These are phyloP conservation scores for Hypomecis punctinalis DNA, from an alignment of 2,888 invertebrate genomes.

Conservation along the genomic window DNA sequence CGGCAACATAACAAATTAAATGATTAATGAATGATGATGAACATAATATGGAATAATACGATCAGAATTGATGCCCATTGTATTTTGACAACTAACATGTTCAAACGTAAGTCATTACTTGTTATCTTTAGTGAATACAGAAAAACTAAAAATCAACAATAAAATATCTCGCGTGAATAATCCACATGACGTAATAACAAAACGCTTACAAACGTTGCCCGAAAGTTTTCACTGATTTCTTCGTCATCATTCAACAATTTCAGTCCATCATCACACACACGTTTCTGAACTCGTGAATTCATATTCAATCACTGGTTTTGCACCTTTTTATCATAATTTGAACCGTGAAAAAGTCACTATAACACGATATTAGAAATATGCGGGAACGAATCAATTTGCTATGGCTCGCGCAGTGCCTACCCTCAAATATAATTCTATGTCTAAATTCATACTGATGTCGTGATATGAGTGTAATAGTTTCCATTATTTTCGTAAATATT, in stretches of 20 bases:
- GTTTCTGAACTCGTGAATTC: slow-evolving; percentile 38
- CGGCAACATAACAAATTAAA: too few species aligned
- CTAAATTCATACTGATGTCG: too few species aligned
- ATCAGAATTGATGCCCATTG: too few species aligned
- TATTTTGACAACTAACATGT: too few species aligned
- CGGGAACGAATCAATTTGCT: slow-evolving; percentile 22
- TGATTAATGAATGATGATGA: too few species aligned
- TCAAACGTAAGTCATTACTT: too few species aligned
- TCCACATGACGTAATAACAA: background rate
- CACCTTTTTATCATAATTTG: slow-evolving; percentile 20
- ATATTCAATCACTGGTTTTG: slow-evolving; percentile 34
- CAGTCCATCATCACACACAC: slow-evolving; percentile 36
- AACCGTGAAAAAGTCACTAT: slow-evolving; percentile 13
- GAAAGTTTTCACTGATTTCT: slow-evolving; percentile 25
- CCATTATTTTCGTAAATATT: too few species aligned
- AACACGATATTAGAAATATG: slow-evolving; percentile 6
- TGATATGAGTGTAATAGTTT: too few species aligned
- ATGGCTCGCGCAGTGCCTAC: background rate
- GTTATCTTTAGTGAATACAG: too few species aligned
- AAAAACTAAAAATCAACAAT: too few species aligned
- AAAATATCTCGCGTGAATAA: background rate
- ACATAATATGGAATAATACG: too few species aligned
- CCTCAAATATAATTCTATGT: background rate
- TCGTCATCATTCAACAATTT: slow-evolving; percentile 37
- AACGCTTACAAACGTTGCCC: slow-evolving; percentile 30